Evolutionary conservation across 2,888 invertebrate species (phyloP), one percentile per base, ranked within the genome.

Genomic region (Linnaemya tessellans): DNA sequence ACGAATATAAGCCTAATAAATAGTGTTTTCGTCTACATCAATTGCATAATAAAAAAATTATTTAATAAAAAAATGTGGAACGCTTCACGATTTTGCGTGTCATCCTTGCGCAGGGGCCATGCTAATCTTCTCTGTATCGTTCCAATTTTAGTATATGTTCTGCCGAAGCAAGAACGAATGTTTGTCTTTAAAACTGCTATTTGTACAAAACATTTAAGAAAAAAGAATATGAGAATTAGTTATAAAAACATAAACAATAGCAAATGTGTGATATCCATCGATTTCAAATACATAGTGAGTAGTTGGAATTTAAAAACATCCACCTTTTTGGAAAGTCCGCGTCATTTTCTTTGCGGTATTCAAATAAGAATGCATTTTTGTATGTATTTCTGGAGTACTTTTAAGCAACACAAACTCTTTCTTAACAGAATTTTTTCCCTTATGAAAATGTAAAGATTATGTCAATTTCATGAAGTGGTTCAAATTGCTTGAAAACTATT

Each of bases 101-200:
- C 96, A 96, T 96, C 96, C 96, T 96, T 96, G 96, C 96, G 96
- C 96, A 96, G 96, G 96, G 96, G 96, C 96, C 96, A 96, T 96
- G 96, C 96, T 96, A 96, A 96, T 96, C 96, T 96, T 96, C 96
- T 96, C 96, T 96, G 96, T 96, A 96, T 96, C 96, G 96, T 96
- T 96, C 96, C 96, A 96, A 96, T 96, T 96, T 96, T 96, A 96
- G 96, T 95, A 95, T 95, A 95, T 95, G 95, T 95, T 95, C 95
- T 95, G 95, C 95, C 95, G 95, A 95, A 95, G 95, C 95, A 94
- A 95, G 95, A 95, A 95, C 95, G 20, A 73, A 22, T 15, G 0
- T 0, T 0, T 0, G 0, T 10, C 13, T 11, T 25, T 56, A 46
- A 0, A 5, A 5, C 0, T 80, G 77, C 11, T 10, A 0, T 75